Evolutionary conservation across 2,113 vertebrate species (phyloP).

Genomic region (Chionomys nivalis): DNA sequence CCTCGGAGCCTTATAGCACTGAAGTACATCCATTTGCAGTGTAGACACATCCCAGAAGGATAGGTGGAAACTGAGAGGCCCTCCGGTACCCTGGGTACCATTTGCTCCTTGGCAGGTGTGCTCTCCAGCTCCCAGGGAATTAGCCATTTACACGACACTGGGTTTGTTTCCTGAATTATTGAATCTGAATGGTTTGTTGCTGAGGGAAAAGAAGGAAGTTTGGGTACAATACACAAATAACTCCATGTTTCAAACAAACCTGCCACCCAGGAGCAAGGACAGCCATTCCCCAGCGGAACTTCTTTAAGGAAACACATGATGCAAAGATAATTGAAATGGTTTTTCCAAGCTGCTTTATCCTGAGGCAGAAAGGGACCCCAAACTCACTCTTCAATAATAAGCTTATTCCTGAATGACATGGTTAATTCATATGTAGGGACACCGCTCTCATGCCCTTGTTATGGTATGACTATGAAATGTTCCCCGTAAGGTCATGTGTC

Average conservation of each 20-base stretch:
- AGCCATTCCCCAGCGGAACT: not conserved
- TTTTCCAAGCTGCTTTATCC: not conserved
- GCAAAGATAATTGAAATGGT: not conserved
- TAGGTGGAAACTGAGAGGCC: not conserved
- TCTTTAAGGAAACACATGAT: not conserved
- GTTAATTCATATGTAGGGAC: not conserved
- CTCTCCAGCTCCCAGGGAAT: no score
- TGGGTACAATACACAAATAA: not conserved
- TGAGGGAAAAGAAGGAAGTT: not conserved
- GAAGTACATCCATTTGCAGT: not conserved
- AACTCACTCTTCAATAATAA: not conserved
- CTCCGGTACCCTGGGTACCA: not conserved
- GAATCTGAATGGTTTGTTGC: not conserved
- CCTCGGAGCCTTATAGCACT: accelerated
- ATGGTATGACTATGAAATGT: not conserved
- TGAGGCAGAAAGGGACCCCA: not conserved
- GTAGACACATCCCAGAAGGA: not conserved
- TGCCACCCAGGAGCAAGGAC: not conserved
- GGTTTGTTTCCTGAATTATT: not conserved
- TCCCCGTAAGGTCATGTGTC: no score
- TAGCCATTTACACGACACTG: not conserved
- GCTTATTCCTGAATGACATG: not conserved
- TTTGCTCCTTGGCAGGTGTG: not conserved
- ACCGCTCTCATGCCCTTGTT: not conserved
- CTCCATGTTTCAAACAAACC: not conserved